Percentiles rank a stretch among this genome's conserved stretches.
phyloP scores from a whole-genome alignment of 1,140 invertebrate species.

The Pseudomyrmex dendroicus region DNA sequence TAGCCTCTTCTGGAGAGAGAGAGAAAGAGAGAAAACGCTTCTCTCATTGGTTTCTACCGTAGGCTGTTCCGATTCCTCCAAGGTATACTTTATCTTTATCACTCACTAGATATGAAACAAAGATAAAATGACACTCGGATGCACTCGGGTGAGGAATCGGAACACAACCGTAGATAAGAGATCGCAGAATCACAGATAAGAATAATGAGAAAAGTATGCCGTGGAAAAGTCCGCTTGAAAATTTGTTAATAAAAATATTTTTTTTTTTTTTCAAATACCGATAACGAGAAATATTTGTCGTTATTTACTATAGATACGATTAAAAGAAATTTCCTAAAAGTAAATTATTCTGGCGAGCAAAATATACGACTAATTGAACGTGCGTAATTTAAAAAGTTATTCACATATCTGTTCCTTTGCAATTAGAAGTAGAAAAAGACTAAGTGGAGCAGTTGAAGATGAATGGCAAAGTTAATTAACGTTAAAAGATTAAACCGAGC shows the following conservation, averaged over 20 bases:
- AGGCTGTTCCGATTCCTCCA: not conserved
- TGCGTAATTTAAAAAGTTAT: constrained; percentile 1
- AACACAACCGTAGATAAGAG: not conserved
- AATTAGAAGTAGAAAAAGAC: constrained; percentile 1
- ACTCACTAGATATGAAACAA: no score
- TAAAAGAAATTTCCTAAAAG: not conserved
- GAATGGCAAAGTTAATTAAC: constrained; percentile 49
- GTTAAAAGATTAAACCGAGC: constrained; percentile 37
- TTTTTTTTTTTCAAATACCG: no score
- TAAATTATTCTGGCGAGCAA: not conserved
- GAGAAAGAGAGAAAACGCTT: not conserved
- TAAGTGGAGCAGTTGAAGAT: not conserved
- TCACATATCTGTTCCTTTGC: not conserved
- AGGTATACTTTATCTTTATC: no score
- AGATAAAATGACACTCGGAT: no score
- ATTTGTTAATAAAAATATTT: constrained; percentile 7
- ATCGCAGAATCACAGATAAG: constrained; percentile 43
- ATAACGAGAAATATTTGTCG: not conserved
- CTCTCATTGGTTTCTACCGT: constrained; percentile 41
- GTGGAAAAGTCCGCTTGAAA: constrained; percentile 25
- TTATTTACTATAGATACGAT: constrained; percentile 13
- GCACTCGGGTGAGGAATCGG: no score
- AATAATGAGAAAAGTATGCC: constrained; percentile 24
- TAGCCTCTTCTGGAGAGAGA: constrained; percentile 18
- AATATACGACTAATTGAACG: no score